Evolutionary conservation across 1,140 invertebrate genomes (phyloP).

Genomic region (Caenorhabditis elegans): WBcel235 BX284604.4:8614001-8614500

Average conservation of each 20-base stretch:
- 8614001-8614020: too few relatives aligned
- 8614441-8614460: slow-evolving; percentile 41
- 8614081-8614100: too few relatives aligned
- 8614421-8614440: slow-evolving; percentile 40
- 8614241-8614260: neutral
- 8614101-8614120: too few relatives aligned
- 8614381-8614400: slow-evolving; percentile 14
- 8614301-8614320: too few relatives aligned
- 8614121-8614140: too few relatives aligned
- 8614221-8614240: neutral
- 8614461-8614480: slow-evolving; percentile 36
- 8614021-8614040: too few relatives aligned
- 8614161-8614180: slow-evolving; percentile 26
- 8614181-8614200: slow-evolving; percentile 38
- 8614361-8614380: slow-evolving; percentile 31
- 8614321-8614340: neutral
- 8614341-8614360: slow-evolving; percentile 36
- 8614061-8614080: too few relatives aligned
- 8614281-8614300: slow-evolving; percentile 7
- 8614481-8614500: slow-evolving; percentile 26
- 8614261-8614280: slow-evolving; percentile 29
- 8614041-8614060: too few relatives aligned
- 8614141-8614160: slow-evolving; percentile 23
- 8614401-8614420: slow-evolving; percentile 11
- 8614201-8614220: neutral